Conservation (phyloP, 2,113 vertebrate genomes). For the Cettia cetti region DNA sequence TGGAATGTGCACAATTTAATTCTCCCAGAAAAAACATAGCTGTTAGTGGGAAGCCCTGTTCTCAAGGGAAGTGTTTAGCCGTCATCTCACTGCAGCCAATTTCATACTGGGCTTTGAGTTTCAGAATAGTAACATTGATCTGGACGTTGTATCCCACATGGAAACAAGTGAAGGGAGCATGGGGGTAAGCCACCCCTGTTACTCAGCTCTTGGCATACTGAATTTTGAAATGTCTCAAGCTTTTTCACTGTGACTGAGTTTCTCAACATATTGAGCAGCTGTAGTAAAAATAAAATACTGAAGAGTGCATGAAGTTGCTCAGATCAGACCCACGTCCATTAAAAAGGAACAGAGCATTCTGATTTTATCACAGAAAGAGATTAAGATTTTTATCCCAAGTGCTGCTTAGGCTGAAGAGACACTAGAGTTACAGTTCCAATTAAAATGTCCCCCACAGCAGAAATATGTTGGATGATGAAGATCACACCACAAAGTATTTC, state of each 20-base stretch:
- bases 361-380: background rate
- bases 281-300: background rate
- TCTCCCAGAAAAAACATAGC: background rate
- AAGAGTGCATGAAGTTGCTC: background rate
- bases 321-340: background rate
- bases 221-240: background rate
- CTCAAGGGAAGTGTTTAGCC: background rate
- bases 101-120: background rate
- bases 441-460: background rate
- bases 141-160: background rate
- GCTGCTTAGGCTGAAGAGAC: background rate
- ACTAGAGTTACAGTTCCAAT: background rate
- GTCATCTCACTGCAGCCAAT: background rate
- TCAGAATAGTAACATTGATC: background rate
- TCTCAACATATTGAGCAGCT: background rate
- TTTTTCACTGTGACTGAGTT: background rate
- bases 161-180: background rate
- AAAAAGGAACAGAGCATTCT: background rate
- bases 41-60: background rate
- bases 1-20: constrained; percentile 1
- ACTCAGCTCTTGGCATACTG: background rate
- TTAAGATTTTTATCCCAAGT: background rate
- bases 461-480: background rate
- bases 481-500: background rate
- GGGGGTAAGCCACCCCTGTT: background rate